Evolutionary conservation across 2,888 invertebrate species (phyloP), one percentile per base, ranked within the genome.

Genomic region (Hemistola chrysoprasaria): DNA sequence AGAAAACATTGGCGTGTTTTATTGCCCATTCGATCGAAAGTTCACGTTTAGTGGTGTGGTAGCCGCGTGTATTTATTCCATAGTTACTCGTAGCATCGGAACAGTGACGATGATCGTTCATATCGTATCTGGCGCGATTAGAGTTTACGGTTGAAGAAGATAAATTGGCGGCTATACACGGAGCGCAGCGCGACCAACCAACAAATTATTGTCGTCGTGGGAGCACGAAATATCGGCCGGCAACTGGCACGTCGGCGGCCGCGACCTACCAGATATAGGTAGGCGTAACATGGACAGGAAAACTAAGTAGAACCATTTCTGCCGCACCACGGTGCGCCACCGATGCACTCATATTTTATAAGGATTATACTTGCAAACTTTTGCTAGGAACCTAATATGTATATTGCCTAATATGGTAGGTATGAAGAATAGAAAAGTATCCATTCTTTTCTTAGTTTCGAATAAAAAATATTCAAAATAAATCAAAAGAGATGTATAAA

Each of bases 131-230:
- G 58, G 54, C 47, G 59, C 72, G 74, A 78, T 77, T 78, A 76
- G 74, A 74, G 69, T 61, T 53, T 53, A 62, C 61, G 65, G 65
- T 57, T 77, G 77, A 77, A 73, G 68, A 69, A 73, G 71, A 79
- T 80, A 78, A 77, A 80, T 78, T 62, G 75, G 36, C 50, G 62
- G 71, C 69, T 71, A 73, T 78, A 75, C 72, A 76, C 65, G 71
- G 57, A 65, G 64, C 70, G 65, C 65, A 65, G 68, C 64, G 71
- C 76, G 78, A 78, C 76, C 79, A 75, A 77, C 79, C 73, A 80
- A 83, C 82, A 83, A 84, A 84, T 84, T 85, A 84, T 83, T 74
- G 80, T 78, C 80, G 79, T 73, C 78, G 71, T 64, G 82, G 82
- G 81, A 82, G 69, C 71, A 77, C 70, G 79, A 79, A 79, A 80